A percentile compares a stretch with the other conserved stretches of the same genome.
phyloP scores from a whole-genome alignment of 2,888 invertebrate genomes.

The Epinotia bilunana region DNA sequence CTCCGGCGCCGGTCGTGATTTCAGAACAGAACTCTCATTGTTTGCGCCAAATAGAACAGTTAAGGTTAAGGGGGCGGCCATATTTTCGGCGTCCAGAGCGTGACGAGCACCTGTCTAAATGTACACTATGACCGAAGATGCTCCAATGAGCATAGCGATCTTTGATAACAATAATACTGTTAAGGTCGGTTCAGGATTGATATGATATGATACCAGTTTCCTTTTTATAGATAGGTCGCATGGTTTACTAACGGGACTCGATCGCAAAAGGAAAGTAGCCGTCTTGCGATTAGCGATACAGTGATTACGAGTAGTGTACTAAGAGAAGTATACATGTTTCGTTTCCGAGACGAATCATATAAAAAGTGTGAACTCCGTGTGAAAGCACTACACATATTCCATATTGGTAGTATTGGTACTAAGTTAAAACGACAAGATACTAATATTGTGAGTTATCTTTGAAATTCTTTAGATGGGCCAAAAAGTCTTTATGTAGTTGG shows the following conservation, averaged over 20 bases:
- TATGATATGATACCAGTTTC: constrained; percentile 7
- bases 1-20: constrained; percentile 51
- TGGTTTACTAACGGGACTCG: background rate
- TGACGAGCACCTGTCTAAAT: constrained; percentile 59
- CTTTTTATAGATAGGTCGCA: background rate
- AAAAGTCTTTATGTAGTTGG: too few species aligned
- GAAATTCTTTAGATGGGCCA: too few species aligned
- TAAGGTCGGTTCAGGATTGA: constrained; percentile 17
- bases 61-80: constrained; percentile 53
- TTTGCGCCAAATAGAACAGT: constrained; percentile 55
- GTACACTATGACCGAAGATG: constrained; percentile 33
- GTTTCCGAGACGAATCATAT: background rate
- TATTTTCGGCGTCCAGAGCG: constrained; percentile 50
- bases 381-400: background rate
- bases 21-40: constrained; percentile 57
- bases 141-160: constrained; percentile 21
- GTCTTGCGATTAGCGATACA: background rate
- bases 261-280: background rate
- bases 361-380: background rate
- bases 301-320: background rate
- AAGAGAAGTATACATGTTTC: background rate
- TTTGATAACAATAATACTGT: background rate
- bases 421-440: too few species aligned
- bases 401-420: too few species aligned
- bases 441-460: too few species aligned